Evolutionary conservation across 2,113 vertebrate genomes (phyloP).

Genomic region (Lipophrys pholis): DNA sequence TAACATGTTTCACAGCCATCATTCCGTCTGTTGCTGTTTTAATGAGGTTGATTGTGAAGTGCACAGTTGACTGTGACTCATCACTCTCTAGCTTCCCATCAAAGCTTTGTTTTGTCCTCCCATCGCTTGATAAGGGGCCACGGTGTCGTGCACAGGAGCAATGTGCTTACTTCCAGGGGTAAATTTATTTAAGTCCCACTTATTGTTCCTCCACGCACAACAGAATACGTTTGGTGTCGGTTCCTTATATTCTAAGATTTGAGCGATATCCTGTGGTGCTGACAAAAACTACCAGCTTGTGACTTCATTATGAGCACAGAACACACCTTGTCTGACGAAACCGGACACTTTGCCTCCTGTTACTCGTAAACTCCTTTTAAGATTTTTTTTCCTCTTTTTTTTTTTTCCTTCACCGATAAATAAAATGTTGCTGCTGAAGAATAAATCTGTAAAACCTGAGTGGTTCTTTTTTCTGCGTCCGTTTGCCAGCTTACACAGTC

Average conservation of each 20-base stretch:
- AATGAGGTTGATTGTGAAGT: slow-evolving; percentile 44
- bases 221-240: not conserved
- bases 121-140: slow-evolving; percentile 13
- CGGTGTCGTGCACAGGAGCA: slow-evolving; percentile 1
- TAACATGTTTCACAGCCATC: slow-evolving; percentile 16
- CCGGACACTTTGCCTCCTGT: not conserved
- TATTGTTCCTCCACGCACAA: slow-evolving; percentile 9
- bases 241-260: not conserved
- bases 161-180: slow-evolving; percentile 1
- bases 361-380: too few species aligned
- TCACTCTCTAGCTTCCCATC: slow-evolving; percentile 17
- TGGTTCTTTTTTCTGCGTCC: slow-evolving; percentile 7
- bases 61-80: slow-evolving; percentile 43
- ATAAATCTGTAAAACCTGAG: slow-evolving; percentile 9
- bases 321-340: not conserved
- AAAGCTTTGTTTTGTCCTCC: slow-evolving; percentile 27
- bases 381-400: slow-evolving; percentile 4
- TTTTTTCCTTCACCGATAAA: slow-evolving; percentile 10
- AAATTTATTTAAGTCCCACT: slow-evolving; percentile 14
- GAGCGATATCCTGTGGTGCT: not conserved
- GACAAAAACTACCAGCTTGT: slow-evolving; percentile 1
- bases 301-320: slow-evolving; percentile 4
- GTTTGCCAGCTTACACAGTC: slow-evolving; percentile 28
- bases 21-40: slow-evolving; percentile 19
- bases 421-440: slow-evolving; percentile 23